A percentile compares a stretch with the other conserved stretches of the same genome.
Conservation (phyloP, 2,113 vertebrate genomes). For the Panthera uncia region DNA sequence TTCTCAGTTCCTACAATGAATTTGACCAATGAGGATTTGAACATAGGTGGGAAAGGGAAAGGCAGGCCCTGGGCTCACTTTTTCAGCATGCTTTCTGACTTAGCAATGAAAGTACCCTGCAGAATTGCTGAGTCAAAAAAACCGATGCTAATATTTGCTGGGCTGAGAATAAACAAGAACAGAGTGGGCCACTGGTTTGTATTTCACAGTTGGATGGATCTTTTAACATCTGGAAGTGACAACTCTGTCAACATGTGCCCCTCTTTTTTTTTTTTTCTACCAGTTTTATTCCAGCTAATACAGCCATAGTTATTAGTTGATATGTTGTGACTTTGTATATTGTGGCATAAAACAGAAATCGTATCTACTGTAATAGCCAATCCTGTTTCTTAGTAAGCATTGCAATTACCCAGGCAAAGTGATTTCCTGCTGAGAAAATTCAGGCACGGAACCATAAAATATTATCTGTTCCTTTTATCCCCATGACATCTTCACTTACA, state of each 20-base stretch:
- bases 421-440: slow-evolving; percentile 51
- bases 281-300: neutral
- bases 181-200: neutral
- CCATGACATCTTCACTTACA: neutral
- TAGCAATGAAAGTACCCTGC: neutral
- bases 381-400: neutral
- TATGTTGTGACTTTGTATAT: neutral
- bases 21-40: neutral
- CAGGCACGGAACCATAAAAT: neutral
- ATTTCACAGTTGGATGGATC: neutral
- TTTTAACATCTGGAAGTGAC: neutral
- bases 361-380: neutral
- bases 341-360: neutral
- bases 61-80: neutral
- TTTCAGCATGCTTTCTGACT: neutral
- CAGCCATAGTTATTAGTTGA: neutral
- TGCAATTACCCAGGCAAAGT: neutral
- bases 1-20: neutral
- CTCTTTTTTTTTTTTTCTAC: neutral
- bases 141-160: neutral
- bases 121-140: neutral
- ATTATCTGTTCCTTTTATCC: neutral
- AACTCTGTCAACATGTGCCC: neutral
- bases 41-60: neutral
- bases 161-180: neutral